These are phyloP conservation scores for Riptortus pedestris DNA, from an alignment of 1,140 invertebrate genomes.

Conservation along the genomic window DNA sequence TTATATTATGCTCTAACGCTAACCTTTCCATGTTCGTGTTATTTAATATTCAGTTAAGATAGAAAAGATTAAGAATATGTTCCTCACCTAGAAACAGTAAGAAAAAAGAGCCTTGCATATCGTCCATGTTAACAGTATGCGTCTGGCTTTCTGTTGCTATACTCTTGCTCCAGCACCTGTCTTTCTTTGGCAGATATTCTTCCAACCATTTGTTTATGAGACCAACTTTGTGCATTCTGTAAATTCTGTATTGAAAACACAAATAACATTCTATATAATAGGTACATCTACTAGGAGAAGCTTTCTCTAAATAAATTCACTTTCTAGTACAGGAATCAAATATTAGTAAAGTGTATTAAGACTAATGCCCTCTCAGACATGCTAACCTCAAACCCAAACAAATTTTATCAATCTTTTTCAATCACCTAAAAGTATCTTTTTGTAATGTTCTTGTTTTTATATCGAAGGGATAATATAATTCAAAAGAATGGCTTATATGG, in stretches of 20 bases:
- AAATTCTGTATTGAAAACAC: slow-evolving; percentile 45
- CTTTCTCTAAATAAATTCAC: neutral
- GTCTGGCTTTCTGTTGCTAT: slow-evolving; percentile 55
- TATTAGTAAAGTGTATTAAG: neutral
- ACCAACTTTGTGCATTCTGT: slow-evolving; percentile 69
- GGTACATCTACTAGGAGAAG: neutral
- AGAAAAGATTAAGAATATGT: slow-evolving; percentile 12
- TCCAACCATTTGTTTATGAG: slow-evolving; percentile 72
- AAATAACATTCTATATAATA: slow-evolving; percentile 6
- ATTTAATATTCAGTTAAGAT: neutral
- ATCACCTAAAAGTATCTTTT: no score
- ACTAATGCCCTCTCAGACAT: neutral
- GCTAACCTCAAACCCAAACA: no score
- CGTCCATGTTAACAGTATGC: slow-evolving; percentile 71
- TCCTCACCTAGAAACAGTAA: slow-evolving; percentile 59
- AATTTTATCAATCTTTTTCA: no score
- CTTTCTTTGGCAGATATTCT: slow-evolving; percentile 63
- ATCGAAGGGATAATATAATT: no score
- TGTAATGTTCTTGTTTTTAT: no score
- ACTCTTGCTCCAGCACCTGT: slow-evolving; percentile 59
- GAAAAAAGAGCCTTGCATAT: slow-evolving; percentile 85
- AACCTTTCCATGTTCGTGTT: neutral
- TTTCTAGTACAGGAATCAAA: neutral
- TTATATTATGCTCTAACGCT: slow-evolving; percentile 5
- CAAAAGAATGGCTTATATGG: no score